Percentiles rank a stretch among this genome's conserved stretches.
Conservation (phyloP, 2,113 vertebrate genomes). For the Nothoprocta pentlandii region DNA sequence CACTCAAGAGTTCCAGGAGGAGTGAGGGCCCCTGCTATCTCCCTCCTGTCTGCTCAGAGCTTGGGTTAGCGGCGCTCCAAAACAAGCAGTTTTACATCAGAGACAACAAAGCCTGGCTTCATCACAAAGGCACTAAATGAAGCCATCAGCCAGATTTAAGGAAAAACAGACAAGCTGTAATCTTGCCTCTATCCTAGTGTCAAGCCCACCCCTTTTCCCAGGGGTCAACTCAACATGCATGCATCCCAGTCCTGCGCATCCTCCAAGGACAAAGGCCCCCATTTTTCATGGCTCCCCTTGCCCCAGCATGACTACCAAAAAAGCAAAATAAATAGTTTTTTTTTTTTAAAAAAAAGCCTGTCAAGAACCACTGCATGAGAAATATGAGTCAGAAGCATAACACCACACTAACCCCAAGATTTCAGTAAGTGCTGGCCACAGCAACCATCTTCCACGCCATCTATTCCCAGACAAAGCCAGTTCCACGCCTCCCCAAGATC, state of each 20-base stretch:
- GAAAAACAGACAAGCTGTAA: background rate
- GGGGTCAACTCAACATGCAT: background rate
- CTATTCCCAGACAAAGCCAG: background rate
- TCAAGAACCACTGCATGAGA: background rate
- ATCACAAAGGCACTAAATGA: background rate
- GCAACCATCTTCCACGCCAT: background rate
- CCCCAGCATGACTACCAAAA: background rate
- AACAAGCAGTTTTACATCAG: background rate
- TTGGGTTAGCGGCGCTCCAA: background rate
- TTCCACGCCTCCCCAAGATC: background rate
- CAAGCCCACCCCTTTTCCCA: background rate
- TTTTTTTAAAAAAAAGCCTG: background rate
- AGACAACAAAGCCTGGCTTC: background rate
- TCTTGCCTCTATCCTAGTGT: background rate
- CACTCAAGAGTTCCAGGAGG: background rate
- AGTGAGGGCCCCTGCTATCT: accelerated
- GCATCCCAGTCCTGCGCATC: background rate
- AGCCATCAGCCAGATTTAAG: background rate
- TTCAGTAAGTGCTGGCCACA: background rate
- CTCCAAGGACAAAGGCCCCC: background rate
- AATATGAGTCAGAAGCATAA: background rate
- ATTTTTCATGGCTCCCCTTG: background rate
- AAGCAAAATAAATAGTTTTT: background rate
- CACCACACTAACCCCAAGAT: background rate
- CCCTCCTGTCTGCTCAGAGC: background rate